Conservation (phyloP, 2,888 invertebrate species). For the Xylophagus ater region DNA sequence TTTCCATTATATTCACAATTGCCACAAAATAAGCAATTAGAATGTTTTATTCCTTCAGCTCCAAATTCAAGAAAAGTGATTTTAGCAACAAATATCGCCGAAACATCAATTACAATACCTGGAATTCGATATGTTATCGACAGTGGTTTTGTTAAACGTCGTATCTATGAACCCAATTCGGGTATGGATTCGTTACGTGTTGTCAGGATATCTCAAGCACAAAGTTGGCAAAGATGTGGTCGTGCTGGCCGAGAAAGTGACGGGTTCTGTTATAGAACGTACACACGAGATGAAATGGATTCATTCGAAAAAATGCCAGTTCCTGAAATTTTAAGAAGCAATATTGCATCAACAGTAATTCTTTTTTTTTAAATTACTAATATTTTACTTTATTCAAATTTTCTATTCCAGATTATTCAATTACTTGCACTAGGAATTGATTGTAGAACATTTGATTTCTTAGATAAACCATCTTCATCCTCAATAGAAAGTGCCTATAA, state of each 20-base stretch:
- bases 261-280: slow-evolving; percentile 80
- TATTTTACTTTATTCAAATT: neutral
- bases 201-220: slow-evolving; percentile 76
- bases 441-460: slow-evolving; percentile 74
- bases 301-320: slow-evolving; percentile 56
- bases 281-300: slow-evolving; percentile 66
- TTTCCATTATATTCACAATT: slow-evolving; percentile 87
- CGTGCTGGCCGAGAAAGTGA: slow-evolving; percentile 80
- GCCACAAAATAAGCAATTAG: slow-evolving; percentile 74
- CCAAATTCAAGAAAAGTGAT: slow-evolving; percentile 77
- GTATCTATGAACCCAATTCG: slow-evolving; percentile 68
- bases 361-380: neutral
- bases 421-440: slow-evolving; percentile 75
- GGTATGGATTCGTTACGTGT: slow-evolving; percentile 77
- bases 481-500: slow-evolving; percentile 53
- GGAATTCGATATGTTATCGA: slow-evolving; percentile 87
- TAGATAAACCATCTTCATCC: slow-evolving; percentile 75
- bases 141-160: slow-evolving; percentile 82
- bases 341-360: slow-evolving; percentile 38
- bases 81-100: slow-evolving; percentile 93
- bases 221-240: slow-evolving; percentile 87
- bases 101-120: slow-evolving; percentile 93
- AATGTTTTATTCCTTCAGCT: slow-evolving; percentile 67
- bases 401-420: slow-evolving; percentile 54
- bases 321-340: slow-evolving; percentile 78